Percentiles rank a stretch among this genome's conserved stretches.
Conservation (phyloP, 2,113 vertebrate species). For the Nothocercus nigrocapillus region DNA sequence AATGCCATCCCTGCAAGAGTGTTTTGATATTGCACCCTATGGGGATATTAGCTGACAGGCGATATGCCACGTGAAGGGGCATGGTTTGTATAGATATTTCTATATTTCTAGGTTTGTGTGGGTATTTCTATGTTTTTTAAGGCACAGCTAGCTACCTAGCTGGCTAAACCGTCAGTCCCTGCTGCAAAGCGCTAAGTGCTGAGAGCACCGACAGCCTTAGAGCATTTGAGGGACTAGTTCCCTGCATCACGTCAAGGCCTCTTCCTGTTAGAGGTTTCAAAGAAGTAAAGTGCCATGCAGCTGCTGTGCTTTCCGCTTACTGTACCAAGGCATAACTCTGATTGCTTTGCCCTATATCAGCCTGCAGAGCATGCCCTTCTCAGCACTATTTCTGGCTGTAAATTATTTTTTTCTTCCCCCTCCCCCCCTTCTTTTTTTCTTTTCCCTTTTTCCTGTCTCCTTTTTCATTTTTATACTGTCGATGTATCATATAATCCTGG, state of each 20-base stretch:
- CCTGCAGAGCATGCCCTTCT: not conserved
- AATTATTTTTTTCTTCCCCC: accelerated
- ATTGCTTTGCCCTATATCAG: slow-evolving; percentile 18
- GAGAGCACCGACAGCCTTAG: not conserved
- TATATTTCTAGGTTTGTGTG: not conserved
- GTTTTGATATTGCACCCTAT: not conserved
- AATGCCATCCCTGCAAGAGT: not conserved
- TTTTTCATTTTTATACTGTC: not conserved
- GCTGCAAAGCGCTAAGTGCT: not conserved
- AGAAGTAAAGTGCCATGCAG: slow-evolving; percentile 11
- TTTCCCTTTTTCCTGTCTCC: not conserved
- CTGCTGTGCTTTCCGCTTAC: slow-evolving; percentile 9
- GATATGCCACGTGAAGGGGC: not conserved
- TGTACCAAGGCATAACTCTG: not conserved
- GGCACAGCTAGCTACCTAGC: not conserved
- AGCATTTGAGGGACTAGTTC: not conserved
- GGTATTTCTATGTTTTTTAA: not conserved
- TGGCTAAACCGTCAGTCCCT: not conserved
- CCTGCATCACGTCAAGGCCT: not conserved
- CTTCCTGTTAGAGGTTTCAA: slow-evolving; percentile 48
- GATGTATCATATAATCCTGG: not conserved
- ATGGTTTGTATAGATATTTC: not conserved
- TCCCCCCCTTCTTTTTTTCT: not conserved
- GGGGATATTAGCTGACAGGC: not conserved
- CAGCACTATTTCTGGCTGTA: not conserved